Percentiles rank a stretch among this genome's conserved stretches.
phyloP scores from a whole-genome alignment of 2,797 vertebrate species.

The Pseudochirops corinnae region DNA sequence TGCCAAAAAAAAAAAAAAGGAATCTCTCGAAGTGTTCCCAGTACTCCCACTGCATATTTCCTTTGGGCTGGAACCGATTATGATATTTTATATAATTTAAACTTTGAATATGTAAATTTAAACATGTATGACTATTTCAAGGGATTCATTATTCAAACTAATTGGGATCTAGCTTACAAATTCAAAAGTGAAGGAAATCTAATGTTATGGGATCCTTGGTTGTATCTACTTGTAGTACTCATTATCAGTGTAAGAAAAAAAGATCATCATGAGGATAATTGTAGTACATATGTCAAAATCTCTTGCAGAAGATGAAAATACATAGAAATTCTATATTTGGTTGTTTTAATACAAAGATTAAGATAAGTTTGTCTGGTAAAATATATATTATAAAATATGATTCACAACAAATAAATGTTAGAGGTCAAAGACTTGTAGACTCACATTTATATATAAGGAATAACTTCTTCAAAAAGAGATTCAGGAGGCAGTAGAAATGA shows the following conservation, averaged over 20 bases:
- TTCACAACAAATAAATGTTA: not conserved
- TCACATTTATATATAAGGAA: not conserved
- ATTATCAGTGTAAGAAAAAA: not conserved
- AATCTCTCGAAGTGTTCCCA: not conserved
- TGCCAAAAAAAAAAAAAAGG: not conserved
- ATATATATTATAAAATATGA: not conserved
- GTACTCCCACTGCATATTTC: not conserved
- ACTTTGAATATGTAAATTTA: not conserved
- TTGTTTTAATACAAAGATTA: not conserved
- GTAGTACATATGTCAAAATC: not conserved
- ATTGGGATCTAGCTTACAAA: not conserved
- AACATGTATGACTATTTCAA: not conserved
- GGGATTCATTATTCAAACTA: not conserved
- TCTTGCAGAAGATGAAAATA: not conserved
- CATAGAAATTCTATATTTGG: not conserved
- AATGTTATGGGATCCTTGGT: not conserved
- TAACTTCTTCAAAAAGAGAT: not conserved
- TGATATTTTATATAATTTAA: not conserved
- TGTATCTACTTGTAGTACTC: not conserved
- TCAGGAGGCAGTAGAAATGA: not conserved
- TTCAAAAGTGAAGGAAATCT: not conserved
- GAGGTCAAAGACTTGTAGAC: not conserved
- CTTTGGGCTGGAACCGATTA: not conserved
- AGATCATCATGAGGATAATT: not conserved
- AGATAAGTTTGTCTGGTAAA: not conserved